Percentiles rank a stretch among this genome's conserved stretches.
These are phyloP conservation scores for Cheilosia soror DNA, from an alignment of 2,888 invertebrate species.

Conservation along the genomic window DNA sequence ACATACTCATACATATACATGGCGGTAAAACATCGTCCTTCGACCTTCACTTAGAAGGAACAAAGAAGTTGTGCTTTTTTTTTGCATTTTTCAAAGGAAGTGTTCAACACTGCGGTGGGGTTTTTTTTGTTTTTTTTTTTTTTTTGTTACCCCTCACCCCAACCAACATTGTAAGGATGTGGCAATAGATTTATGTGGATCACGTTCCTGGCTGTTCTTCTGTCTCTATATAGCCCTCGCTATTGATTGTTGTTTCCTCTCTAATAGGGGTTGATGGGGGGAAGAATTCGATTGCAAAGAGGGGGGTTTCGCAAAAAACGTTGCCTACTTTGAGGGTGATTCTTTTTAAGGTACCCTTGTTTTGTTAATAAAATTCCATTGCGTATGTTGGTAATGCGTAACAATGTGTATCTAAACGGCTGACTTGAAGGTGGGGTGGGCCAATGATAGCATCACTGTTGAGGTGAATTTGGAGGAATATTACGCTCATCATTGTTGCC, in stretches of 20 bases:
- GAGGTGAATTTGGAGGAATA: constrained; percentile 28
- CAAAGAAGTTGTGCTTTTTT: not conserved
- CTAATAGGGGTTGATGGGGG: constrained; percentile 22
- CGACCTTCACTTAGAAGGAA: constrained; percentile 1
- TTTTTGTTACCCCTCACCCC: constrained; percentile 1
- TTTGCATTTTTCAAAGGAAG: constrained; percentile 22
- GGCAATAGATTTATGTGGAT: constrained; percentile 69
- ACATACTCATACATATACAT: not conserved
- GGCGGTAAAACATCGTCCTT: not conserved
- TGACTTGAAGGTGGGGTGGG: not conserved
- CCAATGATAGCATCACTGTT: constrained; percentile 48
- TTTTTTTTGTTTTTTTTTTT: not conserved
- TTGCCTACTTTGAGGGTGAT: constrained; percentile 66
- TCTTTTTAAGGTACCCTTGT: constrained; percentile 50
- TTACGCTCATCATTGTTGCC: constrained; percentile 29
- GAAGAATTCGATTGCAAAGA: constrained; percentile 5
- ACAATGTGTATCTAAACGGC: constrained; percentile 58
- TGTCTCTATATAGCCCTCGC: constrained; percentile 14
- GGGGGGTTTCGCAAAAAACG: constrained; percentile 18
- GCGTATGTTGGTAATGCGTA: constrained; percentile 54
- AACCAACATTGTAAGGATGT: constrained; percentile 37
- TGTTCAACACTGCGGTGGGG: constrained; percentile 57
- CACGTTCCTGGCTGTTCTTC: constrained; percentile 55
- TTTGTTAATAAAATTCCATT: constrained; percentile 61
- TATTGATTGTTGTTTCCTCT: constrained; percentile 66